Evolutionary conservation across 2,113 vertebrate genomes (phyloP), one percentile per base, ranked within the genome.

Genomic region (Megaceryle torquata): DNA sequence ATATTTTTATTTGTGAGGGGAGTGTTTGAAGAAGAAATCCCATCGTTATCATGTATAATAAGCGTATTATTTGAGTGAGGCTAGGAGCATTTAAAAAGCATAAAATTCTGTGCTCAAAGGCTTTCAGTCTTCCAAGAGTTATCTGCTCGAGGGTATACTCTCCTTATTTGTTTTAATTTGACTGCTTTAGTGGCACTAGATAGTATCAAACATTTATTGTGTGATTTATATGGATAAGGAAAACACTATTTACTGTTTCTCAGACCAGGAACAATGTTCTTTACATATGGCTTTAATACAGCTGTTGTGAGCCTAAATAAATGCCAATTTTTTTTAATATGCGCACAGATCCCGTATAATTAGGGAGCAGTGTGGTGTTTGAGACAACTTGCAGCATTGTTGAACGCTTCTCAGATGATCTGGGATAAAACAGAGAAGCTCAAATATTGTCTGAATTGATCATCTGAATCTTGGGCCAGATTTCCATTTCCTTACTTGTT

Each of bases 171-270:
- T 72, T 88, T 91, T 85, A 79, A 87, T 87, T 94, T 82, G 65
- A 43, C 70, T 82, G 29, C 57, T 86, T 74, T 92, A 56, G 9
- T 54, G 64, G 68, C 41, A 69, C 33, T 78, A 95, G 88, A 84
- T 92, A 56, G 77, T 75, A 91, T 71, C 88, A 95, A 75, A 37
- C 3, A 1, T 60, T 94, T 86, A 78, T 51, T 71, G 24, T 50
- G 68, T 84, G 83, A 72, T 95, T 96, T 90, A 76, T 83, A 35
- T 46, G 72, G 33, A 28, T 70, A 79, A 64, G 65, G 35, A 93
- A 93, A 93, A 64, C 24, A 20, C 29, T 39, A 1, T n/a, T 76
- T 19, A 24, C 48, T 48, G n/a, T 83, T 94, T 86, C 39, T 90
- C 69, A 46, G 71, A 59, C n/a, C 22, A 33, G 65, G 57, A 94